Evolutionary conservation across 2,113 vertebrate genomes (phyloP).

Genomic region (Meriones unguiculatus): DNA sequence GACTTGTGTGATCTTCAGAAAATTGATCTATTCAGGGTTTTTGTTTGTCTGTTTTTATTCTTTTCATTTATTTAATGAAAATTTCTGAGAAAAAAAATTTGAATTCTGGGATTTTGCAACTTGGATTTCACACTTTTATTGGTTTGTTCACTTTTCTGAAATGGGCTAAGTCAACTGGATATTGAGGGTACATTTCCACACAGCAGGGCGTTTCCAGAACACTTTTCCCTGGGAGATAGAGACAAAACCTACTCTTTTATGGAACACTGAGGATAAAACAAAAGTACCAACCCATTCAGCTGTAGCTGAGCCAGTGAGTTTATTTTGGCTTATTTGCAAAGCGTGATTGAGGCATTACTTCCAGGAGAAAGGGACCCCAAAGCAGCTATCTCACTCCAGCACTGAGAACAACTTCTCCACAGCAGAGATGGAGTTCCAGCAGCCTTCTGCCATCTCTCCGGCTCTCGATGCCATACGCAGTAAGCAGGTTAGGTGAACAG

Average conservation of each 20-base stretch:
- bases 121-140: not conserved
- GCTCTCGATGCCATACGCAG: not conserved
- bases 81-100: not conserved
- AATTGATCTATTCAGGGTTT: not conserved
- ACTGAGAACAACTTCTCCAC: no score
- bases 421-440: not conserved
- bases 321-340: no score
- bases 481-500: no score
- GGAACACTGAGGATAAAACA: not conserved
- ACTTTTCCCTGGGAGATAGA: not conserved
- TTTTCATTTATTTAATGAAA: slow-evolving; percentile 1
- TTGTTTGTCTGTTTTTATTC: not conserved
- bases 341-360: not conserved
- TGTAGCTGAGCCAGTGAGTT: not conserved
- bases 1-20: not conserved
- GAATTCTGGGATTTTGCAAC: not conserved
- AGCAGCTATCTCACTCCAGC: not conserved
- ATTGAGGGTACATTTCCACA: not conserved
- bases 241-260: not conserved
- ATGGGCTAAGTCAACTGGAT: not conserved
- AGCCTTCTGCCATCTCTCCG: not conserved
- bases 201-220: not conserved
- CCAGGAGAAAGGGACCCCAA: not conserved
- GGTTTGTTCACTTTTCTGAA: not conserved
- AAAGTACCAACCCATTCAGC: not conserved